Evolutionary conservation across 2,113 vertebrate genomes (phyloP).

Genomic region (Ginglymostoma cirratum): DNA sequence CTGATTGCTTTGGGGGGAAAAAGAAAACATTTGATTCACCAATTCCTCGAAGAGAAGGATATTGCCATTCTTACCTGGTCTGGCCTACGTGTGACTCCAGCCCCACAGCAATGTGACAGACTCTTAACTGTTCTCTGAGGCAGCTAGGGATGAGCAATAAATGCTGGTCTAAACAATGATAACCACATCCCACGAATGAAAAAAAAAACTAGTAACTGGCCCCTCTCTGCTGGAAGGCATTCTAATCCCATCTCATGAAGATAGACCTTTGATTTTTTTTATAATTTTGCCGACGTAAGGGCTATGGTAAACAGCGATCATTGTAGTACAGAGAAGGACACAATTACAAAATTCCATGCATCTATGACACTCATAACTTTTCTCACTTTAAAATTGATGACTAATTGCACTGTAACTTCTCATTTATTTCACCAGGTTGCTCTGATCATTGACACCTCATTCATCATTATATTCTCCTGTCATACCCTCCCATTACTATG

Average conservation of each 20-base stretch:
- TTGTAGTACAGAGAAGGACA: not conserved
- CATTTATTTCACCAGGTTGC: not conserved
- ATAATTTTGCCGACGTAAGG: not conserved
- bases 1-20: no score
- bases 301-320: not conserved
- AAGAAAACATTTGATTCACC: no score
- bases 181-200: no score
- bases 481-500: not conserved
- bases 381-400: not conserved
- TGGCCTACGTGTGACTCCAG: no score
- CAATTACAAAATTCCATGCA: not conserved
- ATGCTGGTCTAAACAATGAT: no score
- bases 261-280: not conserved
- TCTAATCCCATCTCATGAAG: not conserved
- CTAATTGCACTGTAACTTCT: not conserved
- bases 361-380: not conserved
- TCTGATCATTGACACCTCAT: not conserved
- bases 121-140: no score
- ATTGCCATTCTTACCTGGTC: no score
- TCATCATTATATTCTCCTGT: not conserved
- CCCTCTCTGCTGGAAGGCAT: not conserved
- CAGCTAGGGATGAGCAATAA: no score
- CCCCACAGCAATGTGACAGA: no score
- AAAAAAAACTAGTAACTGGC: not conserved
- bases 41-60: no score